Conservation (phyloP, 37 sponge, comb jelly and placozoan genomes). For the Corticium candelabrum region DNA sequence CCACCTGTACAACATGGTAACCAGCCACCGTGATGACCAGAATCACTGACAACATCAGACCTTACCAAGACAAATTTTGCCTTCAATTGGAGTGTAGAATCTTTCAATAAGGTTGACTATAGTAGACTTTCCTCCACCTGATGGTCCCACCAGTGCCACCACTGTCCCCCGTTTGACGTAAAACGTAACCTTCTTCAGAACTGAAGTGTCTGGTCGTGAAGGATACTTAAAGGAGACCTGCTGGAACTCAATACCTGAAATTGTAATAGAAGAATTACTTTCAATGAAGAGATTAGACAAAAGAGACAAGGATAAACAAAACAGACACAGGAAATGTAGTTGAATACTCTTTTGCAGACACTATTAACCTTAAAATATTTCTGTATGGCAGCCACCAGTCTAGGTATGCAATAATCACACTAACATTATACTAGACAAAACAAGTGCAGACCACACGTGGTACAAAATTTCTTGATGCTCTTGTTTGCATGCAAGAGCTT, state of each 20-base stretch:
- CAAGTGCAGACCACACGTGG: no score
- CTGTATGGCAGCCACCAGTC: no score
- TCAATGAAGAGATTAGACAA: no score
- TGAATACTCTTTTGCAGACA: no score
- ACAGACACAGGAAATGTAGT: no score
- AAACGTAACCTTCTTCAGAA: slow-evolving; percentile 61
- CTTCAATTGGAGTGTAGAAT: slow-evolving; percentile 56
- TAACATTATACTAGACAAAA: no score
- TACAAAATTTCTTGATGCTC: no score
- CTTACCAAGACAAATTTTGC: slow-evolving; percentile 43
- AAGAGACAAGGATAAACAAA: no score
- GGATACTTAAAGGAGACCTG: slow-evolving; percentile 64
- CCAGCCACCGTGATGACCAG: neutral
- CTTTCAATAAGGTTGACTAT: slow-evolving; percentile 70
- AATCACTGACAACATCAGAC: neutral
- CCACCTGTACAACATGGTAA: slow-evolving; percentile 24
- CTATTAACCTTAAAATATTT: no score
- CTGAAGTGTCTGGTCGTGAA: slow-evolving; percentile 66
- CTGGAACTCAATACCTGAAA: slow-evolving; percentile 43
- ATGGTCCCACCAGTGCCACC: slow-evolving; percentile 82
- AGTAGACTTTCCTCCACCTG: slow-evolving; percentile 82
- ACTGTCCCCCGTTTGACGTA: slow-evolving; percentile 55
- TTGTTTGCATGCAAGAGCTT: no score
- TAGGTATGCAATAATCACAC: no score
- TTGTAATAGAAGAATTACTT: no score